These are phyloP conservation scores for Podabrus alpinus DNA, from an alignment of 2,888 invertebrate species.

Conservation along the genomic window DNA sequence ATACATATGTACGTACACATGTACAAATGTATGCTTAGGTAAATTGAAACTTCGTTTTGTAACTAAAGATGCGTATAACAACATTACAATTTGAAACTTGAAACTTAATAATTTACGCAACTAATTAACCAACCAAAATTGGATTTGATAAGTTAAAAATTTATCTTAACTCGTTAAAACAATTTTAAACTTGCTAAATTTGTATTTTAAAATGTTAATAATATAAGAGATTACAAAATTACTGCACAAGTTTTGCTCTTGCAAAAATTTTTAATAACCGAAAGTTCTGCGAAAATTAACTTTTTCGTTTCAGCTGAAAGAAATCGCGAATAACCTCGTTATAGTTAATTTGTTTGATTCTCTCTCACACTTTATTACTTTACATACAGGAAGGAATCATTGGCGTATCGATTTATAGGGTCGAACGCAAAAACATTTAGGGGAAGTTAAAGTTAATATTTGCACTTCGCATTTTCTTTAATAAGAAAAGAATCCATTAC, in stretches of 20 bases:
- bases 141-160: neutral
- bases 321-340: neutral
- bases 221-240: neutral
- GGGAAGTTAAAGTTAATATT: neutral
- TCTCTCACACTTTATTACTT: neutral
- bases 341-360: neutral
- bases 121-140: neutral
- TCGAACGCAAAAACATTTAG: neutral
- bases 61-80: neutral
- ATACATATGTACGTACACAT: neutral
- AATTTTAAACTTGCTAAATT: neutral
- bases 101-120: neutral
- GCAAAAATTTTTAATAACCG: neutral
- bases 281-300: neutral
- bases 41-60: neutral
- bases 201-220: neutral
- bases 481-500: neutral
- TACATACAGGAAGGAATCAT: neutral
- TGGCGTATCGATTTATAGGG: neutral
- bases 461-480: neutral
- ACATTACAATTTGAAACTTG: neutral
- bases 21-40: neutral
- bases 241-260: neutral
- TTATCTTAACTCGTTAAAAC: neutral
- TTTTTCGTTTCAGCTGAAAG: neutral